phyloP scores from a whole-genome alignment of 2,888 invertebrate genomes.

The Drosophila acutilabella region DNA sequence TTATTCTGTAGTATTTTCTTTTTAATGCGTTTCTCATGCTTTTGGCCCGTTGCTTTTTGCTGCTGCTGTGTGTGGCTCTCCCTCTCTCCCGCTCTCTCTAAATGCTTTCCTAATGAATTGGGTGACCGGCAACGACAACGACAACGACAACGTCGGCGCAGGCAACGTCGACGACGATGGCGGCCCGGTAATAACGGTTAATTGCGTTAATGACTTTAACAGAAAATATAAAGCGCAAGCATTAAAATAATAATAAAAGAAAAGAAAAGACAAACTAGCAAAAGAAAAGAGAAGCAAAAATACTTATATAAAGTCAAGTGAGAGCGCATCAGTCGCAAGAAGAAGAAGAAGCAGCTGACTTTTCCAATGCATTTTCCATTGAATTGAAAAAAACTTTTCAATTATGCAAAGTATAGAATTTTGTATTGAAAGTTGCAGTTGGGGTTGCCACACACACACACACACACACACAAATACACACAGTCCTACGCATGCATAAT shows the following conservation, averaged over 20 bases:
- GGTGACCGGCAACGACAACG: conserved; percentile 69
- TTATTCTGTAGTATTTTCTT: conserved; percentile 9
- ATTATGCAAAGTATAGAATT: conserved; percentile 39
- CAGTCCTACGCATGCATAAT: conserved; percentile 30
- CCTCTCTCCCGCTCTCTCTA: conserved; percentile 55
- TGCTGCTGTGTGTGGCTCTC: conserved; percentile 28
- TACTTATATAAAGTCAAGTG: conserved; percentile 25
- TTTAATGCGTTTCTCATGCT: conserved; percentile 81
- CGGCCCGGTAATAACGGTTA: conserved; percentile 81
- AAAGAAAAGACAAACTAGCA: conserved; percentile 26
- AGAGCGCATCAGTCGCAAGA: conserved; percentile 48
- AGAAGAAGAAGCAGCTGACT: background rate
- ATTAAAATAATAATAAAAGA: conserved; percentile 53
- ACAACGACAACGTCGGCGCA: conserved; percentile 32
- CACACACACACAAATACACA: conserved; percentile 5
- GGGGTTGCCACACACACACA: conserved; percentile 3
- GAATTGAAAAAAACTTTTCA: conserved; percentile 63
- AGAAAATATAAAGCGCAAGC: conserved; percentile 79
- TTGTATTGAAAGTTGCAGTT: background rate
- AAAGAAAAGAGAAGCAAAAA: conserved; percentile 12
- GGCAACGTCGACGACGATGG: conserved; percentile 50
- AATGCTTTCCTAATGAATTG: conserved; percentile 80
- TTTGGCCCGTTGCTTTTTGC: conserved; percentile 73
- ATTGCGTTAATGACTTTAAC: conserved; percentile 83
- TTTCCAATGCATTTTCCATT: conserved; percentile 43